These are phyloP conservation scores for Drosophila acutilabella DNA, from an alignment of 2,888 invertebrate species.

Conservation along the genomic window DNA sequence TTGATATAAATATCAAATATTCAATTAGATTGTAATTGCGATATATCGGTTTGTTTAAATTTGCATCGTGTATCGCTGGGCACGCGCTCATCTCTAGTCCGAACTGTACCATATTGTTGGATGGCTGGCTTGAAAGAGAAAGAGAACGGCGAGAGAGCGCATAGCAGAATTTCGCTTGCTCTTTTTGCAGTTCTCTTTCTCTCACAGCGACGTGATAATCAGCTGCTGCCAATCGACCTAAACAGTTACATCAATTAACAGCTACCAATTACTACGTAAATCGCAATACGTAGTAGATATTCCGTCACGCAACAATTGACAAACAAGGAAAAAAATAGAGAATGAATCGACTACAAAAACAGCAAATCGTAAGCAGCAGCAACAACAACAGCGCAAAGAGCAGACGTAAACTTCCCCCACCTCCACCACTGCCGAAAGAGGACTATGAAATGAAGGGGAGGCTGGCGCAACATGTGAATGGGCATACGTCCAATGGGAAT, in stretches of 20 bases:
- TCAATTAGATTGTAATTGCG: neutral
- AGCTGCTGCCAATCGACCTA: constrained; percentile 39
- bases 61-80: constrained; percentile 1
- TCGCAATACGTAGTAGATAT: constrained; percentile 22
- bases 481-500: constrained; percentile 51
- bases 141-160: constrained; percentile 18
- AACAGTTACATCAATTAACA: constrained; percentile 45
- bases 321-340: constrained; percentile 2
- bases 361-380: constrained; percentile 39
- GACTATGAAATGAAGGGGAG: constrained; percentile 28
- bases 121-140: constrained; percentile 3
- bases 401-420: constrained; percentile 38
- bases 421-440: constrained; percentile 19
- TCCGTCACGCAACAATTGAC: constrained; percentile 21
- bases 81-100: constrained; percentile 48
- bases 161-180: constrained; percentile 14
- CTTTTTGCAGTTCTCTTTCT: constrained; percentile 25
- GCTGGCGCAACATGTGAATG: constrained; percentile 46
- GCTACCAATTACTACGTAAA: constrained; percentile 20
- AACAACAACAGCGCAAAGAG: constrained; percentile 31
- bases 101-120: constrained; percentile 75
- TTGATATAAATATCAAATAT: neutral
- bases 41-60: neutral
- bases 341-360: constrained; percentile 60
- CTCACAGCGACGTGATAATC: constrained; percentile 46